phyloP scores from a whole-genome alignment of 1,140 invertebrate genomes.

The Dendroctonus ponderosae region DNA sequence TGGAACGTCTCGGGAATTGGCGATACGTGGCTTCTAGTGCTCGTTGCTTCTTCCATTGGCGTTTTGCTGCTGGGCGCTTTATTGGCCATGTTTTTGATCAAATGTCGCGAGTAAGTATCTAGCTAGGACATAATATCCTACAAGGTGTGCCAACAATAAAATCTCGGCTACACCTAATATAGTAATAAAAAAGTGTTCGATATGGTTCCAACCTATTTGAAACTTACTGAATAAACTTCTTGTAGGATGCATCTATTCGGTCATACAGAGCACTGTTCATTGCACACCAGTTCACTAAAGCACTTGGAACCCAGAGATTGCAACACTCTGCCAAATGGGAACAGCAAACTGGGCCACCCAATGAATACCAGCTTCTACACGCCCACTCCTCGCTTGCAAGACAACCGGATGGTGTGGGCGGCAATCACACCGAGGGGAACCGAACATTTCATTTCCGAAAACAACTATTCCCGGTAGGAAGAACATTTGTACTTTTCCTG shows the following conservation, averaged over 20 bases:
- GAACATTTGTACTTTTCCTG: not conserved
- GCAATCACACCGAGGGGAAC: slow-evolving; percentile 78
- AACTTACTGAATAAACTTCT: not conserved
- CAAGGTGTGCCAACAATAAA: too few relatives aligned
- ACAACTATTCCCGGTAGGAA: slow-evolving; percentile 52
- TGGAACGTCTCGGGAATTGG: slow-evolving; percentile 58
- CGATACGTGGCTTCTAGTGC: slow-evolving; percentile 77
- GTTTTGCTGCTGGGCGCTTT: slow-evolving; percentile 74
- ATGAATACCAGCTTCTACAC: slow-evolving; percentile 44
- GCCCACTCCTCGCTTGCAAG: slow-evolving; percentile 45
- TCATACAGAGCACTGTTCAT: slow-evolving; percentile 43
- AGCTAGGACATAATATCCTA: not conserved
- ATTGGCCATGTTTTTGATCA: slow-evolving; percentile 72
- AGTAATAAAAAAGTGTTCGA: too few relatives aligned
- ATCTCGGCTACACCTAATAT: too few relatives aligned
- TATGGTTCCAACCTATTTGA: too few relatives aligned
- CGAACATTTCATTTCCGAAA: slow-evolving; percentile 65
- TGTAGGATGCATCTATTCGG: slow-evolving; percentile 48
- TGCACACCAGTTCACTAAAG: slow-evolving; percentile 42
- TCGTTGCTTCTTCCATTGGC: slow-evolving; percentile 74
- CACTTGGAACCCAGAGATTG: slow-evolving; percentile 45
- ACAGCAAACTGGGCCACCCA: slow-evolving; percentile 45
- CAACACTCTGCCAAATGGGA: slow-evolving; percentile 37
- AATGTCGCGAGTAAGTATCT: slow-evolving; percentile 75
- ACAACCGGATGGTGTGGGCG: slow-evolving; percentile 77